A percentile compares a stretch with the other conserved stretches of the same genome.
These are phyloP conservation scores for Caloenas nicobarica DNA, from an alignment of 2,113 vertebrate genomes.

Conservation along the genomic window DNA sequence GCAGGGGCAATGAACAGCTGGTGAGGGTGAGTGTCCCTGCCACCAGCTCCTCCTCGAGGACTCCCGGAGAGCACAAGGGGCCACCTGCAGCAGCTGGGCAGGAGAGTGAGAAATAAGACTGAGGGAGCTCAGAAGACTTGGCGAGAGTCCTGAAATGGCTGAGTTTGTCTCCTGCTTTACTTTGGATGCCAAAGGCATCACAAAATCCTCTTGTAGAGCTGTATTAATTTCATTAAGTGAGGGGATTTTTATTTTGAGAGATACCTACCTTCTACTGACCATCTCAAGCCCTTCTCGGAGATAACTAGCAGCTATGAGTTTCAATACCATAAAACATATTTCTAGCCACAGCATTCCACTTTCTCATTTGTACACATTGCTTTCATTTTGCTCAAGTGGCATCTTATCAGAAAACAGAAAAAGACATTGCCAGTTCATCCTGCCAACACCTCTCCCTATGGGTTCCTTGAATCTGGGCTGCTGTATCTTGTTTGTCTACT, in stretches of 20 bases:
- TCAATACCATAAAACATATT: not conserved
- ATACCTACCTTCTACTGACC: not conserved
- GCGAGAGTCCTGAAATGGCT: rapidly evolving
- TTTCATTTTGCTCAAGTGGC: not conserved
- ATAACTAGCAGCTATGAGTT: not conserved
- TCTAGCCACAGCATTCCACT: not conserved
- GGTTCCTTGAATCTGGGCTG: not conserved
- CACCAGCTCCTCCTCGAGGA: not conserved
- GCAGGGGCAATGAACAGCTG: rapidly evolving
- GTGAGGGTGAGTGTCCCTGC: rapidly evolving
- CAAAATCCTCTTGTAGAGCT: not conserved
- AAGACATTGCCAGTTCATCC: not conserved
- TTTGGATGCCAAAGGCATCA: not conserved
- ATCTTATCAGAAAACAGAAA: not conserved
- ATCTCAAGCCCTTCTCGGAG: not conserved
- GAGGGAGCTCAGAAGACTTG: not conserved
- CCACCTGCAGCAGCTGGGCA: not conserved
- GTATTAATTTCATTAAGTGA: not conserved
- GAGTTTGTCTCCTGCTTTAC: not conserved
- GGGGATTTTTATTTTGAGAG: not conserved
- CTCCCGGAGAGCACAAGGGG: rapidly evolving
- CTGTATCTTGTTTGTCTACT: slow-evolving; percentile 33
- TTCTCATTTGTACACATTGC: not conserved
- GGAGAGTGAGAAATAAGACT: not conserved
- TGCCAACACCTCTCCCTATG: not conserved